Conservation (phyloP, 2,888 invertebrate species). For the Lysandra coridon region DNA sequence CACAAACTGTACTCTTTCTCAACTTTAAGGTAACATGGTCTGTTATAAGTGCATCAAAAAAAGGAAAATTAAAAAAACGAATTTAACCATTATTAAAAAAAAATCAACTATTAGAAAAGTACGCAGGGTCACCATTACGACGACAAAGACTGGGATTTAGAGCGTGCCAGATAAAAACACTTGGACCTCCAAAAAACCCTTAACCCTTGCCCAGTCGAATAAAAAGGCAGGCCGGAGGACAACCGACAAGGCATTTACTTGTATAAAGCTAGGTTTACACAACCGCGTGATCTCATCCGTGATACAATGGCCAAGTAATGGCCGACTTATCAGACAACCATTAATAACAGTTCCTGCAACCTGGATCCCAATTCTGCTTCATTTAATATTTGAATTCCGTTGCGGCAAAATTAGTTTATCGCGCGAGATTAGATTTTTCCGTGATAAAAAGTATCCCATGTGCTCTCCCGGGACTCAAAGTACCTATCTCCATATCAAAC, state of each 20-base stretch:
- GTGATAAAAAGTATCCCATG: no score
- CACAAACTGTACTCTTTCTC: no score
- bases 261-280: neutral
- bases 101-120: no score
- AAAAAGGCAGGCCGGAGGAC: neutral
- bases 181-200: neutral
- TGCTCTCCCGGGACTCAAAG: no score
- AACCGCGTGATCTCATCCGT: neutral
- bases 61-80: no score
- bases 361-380: conserved; percentile 35
- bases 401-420: no score
- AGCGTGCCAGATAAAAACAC: neutral
- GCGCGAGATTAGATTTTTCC: no score
- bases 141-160: neutral
- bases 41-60: no score
- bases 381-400: neutral
- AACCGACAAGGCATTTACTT: neutral
- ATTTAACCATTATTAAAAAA: no score
- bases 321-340: conserved; percentile 16
- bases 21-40: no score
- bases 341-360: conserved; percentile 46
- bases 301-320: conserved; percentile 19
- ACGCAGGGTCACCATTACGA: no score
- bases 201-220: neutral
- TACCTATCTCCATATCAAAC: no score